phyloP scores from a whole-genome alignment of 2,888 invertebrate genomes.

The Apotomis capreana region DNA sequence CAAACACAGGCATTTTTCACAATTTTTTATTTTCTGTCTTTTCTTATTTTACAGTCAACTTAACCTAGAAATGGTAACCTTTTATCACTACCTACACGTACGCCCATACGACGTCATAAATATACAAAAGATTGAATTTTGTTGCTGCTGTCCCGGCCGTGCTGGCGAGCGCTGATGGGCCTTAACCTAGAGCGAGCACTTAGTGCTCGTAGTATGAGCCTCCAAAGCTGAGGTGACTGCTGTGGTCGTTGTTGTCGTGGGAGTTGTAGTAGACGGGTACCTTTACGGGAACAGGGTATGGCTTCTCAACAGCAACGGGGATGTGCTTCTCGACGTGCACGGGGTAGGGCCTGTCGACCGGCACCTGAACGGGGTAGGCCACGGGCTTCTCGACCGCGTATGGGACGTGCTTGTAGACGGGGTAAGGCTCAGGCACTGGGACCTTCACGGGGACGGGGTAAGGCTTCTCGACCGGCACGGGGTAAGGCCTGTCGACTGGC shows the following conservation, averaged over 20 bases:
- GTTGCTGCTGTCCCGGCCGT: conserved; percentile 78
- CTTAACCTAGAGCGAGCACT: conserved; percentile 60
- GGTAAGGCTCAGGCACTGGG: conserved; percentile 83
- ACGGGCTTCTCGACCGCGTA: conserved; percentile 84
- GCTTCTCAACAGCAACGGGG: conserved; percentile 81
- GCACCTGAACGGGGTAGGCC: conserved; percentile 86
- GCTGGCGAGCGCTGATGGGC: conserved; percentile 63
- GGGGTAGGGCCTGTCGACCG: conserved; percentile 86
- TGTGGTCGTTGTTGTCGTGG: conserved; percentile 52
- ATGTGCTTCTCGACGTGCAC: conserved; percentile 79
- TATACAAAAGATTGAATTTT: conserved; percentile 74
- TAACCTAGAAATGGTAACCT: conserved; percentile 79
- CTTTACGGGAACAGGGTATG: conserved; percentile 82
- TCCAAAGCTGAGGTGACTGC: conserved; percentile 55
- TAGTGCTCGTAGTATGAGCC: conserved; percentile 73
- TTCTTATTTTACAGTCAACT: conserved; percentile 73
- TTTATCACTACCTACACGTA: conserved; percentile 79
- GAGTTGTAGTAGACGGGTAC: conserved; percentile 70
- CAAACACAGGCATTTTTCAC: conserved; percentile 54
- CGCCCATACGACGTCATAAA: conserved; percentile 69
- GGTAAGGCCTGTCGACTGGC: conserved; percentile 85
- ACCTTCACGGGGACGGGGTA: conserved; percentile 83
- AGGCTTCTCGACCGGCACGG: conserved; percentile 81
- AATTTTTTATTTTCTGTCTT: conserved; percentile 67
- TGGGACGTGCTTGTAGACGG: conserved; percentile 87